Evolutionary conservation across 2,888 invertebrate species (phyloP), one percentile per base, ranked within the genome.

Genomic region (Drosophila monieri): DNA sequence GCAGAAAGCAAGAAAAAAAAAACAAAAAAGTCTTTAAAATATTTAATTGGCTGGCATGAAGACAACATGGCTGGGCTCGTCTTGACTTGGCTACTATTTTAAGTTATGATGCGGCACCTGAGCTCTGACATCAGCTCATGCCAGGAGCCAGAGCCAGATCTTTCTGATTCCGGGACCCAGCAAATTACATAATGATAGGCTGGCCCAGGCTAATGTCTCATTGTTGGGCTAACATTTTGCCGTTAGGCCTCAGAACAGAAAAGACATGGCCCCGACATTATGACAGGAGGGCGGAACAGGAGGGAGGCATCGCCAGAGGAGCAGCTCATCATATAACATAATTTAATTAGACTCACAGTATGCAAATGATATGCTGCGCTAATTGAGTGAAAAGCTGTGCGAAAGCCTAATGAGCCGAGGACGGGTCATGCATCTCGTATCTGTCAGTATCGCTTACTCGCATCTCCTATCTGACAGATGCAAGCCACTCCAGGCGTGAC

Each of bases 101-200:
- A 84, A 84, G 77, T 74, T 75, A 78, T 84, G 83, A 84, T 76
- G 81, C 64, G 76, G 74, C 39, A 46, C 44, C 60, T 48, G 23
- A 23, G 44, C 69, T 52, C 80, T 86, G 81, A 81, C 81, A 84
- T 86, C 85, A 84, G 86, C 80, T 27, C 27, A 21, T 43, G 21
- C 43, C 65, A 77, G 80, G 80, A 80, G 80, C 54, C 9, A 27
- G 9, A 27, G 80, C 54, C 6, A 9, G 2, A 43, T 1, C 18
- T 14, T 39, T 39, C 37, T 14, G 32, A 55, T 32, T 59, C 54
- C 55, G 52, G 54, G 25, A 52, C 51, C 30, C 66, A 53, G 76
- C 73, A 79, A 73, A 85, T 81, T 85, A 83, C 61, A 75, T 85
- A 81, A 85, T 81, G 52, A 85, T 77, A 72, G 80, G 60, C 65